Percentiles rank a stretch among this genome's conserved stretches.
phyloP scores from a whole-genome alignment of 2,113 vertebrate genomes.

The Morone chrysops region DNA sequence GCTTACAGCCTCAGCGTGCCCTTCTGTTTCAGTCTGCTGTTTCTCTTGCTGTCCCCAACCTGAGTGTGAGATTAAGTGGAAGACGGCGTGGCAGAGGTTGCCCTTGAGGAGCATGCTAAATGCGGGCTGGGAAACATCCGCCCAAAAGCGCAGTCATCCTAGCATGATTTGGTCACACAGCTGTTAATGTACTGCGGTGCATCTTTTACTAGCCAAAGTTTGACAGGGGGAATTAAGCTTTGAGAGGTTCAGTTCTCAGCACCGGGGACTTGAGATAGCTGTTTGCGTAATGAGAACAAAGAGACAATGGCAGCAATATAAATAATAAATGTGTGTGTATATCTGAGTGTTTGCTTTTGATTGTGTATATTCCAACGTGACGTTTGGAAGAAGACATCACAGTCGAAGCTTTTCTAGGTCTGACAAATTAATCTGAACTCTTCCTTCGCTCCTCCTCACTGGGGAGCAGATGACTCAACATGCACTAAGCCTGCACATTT shows the following conservation, averaged over 20 bases:
- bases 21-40: neutral
- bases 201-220: slow-evolving; percentile 23
- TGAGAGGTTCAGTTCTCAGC: slow-evolving; percentile 35
- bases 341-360: neutral
- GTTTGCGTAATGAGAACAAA: slow-evolving; percentile 57
- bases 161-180: neutral
- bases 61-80: neutral
- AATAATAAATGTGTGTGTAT: slow-evolving; percentile 40
- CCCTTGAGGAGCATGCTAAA: slow-evolving; percentile 28
- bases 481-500: neutral
- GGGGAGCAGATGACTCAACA: slow-evolving; percentile 5
- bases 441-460: neutral
- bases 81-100: neutral
- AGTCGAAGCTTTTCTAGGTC: neutral
- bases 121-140: neutral
- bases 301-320: slow-evolving; percentile 51
- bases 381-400: slow-evolving; percentile 4
- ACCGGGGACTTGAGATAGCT: slow-evolving; percentile 28
- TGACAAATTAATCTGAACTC: neutral
- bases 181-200: neutral
- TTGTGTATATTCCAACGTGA: slow-evolving; percentile 6
- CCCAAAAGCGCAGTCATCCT: neutral
- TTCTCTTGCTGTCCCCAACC: neutral
- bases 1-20: neutral
- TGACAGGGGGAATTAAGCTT: slow-evolving; percentile 20